phyloP scores from a whole-genome alignment of 2,113 vertebrate species.

The Turnix velox region DNA sequence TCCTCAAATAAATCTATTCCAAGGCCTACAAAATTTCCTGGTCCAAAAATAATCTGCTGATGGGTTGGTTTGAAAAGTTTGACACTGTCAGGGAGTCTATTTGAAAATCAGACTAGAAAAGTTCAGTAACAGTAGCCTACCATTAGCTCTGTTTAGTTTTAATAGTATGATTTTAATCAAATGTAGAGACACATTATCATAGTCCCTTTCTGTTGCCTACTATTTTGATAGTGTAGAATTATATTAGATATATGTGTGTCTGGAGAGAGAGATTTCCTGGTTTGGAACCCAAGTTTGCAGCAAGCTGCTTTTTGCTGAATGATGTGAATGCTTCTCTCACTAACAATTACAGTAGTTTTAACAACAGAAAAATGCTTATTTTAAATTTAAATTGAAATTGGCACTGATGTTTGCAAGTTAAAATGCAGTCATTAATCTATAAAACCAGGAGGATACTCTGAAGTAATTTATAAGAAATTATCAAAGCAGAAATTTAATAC shows the following conservation, averaged over 20 bases:
- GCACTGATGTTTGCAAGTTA: background rate
- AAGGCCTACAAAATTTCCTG: background rate
- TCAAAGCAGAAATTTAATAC: background rate
- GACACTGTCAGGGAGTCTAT: background rate
- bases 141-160: background rate
- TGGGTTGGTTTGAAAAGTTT: background rate
- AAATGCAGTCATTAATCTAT: background rate
- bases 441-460: background rate
- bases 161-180: background rate
- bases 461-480: background rate
- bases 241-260: background rate
- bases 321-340: background rate
- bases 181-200: background rate
- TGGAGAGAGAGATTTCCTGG: background rate
- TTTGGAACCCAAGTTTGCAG: background rate
- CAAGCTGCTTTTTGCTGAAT: background rate
- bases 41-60: background rate
- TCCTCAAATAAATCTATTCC: conserved; percentile 31
- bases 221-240: background rate
- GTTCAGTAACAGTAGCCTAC: background rate
- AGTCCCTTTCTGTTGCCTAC: background rate
- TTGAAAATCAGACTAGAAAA: background rate
- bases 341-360: background rate
- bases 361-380: background rate
- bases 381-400: background rate